A percentile compares a stretch with the other conserved stretches of the same genome.
phyloP scores from a whole-genome alignment of 1,140 invertebrate species.

The Caenorhabditis briggsae region DNA sequence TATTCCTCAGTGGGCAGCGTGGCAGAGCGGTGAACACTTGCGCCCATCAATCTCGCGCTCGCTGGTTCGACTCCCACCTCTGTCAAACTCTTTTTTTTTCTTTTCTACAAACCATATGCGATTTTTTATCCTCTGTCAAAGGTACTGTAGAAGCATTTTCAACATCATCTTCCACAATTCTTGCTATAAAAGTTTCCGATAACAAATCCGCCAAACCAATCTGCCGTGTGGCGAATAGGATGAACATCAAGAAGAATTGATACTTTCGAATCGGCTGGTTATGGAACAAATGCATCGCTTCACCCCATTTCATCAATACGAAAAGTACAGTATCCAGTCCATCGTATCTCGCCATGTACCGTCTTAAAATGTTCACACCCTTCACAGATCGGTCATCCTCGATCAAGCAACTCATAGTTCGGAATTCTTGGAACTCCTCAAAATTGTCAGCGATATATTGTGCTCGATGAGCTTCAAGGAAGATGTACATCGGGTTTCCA shows the following conservation, averaged over 20 bases:
- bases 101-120: not conserved
- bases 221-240: constrained; percentile 1
- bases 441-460: constrained; percentile 24
- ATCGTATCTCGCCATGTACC: not conserved
- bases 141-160: not conserved
- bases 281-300: not conserved
- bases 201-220: not conserved
- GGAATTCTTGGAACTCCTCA: constrained; percentile 12
- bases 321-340: constrained; percentile 15
- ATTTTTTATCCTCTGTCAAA: not conserved
- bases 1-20: too few species aligned
- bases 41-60: too few species aligned
- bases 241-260: constrained; percentile 23
- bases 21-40: too few species aligned
- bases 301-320: constrained; percentile 4
- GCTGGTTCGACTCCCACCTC: too few species aligned
- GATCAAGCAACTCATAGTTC: not conserved
- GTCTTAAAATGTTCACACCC: not conserved
- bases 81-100: too few species aligned
- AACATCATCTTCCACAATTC: not conserved
- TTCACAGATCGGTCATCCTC: not conserved
- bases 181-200: not conserved
- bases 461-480: constrained; percentile 31
- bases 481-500: not conserved
- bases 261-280: not conserved